Evolutionary conservation across 2,113 vertebrate genomes (phyloP), one percentile per base, ranked within the genome.

Genomic region (Garra rufa): DNA sequence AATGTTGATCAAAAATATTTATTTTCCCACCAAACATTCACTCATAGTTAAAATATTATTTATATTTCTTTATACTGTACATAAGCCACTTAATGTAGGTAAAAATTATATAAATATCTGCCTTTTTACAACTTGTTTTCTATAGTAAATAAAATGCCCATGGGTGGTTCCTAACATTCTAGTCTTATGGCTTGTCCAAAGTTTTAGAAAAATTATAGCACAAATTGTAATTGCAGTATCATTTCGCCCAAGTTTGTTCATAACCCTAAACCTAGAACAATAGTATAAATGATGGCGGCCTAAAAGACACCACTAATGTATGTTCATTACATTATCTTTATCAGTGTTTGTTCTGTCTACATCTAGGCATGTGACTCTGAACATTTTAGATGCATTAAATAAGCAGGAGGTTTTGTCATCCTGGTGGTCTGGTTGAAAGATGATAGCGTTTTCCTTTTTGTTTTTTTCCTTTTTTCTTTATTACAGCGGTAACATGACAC

Each of bases 401-500:
- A 48, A 48, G 38, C 34, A 11, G 44, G 30, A 44, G 30, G 73
- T 19, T 30, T 70, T 71, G 57, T 48, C 1, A 11, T 74, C 30
- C 55, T 63, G 65, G 75, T 82, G 80, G 75, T 65, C 85, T 34
- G 19, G 43, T 48, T 76, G 70, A 75, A 81, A 83, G n/a, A 50
- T 26, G 83, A 86, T 71, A 86, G 61, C 21, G 41, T 44, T 24
- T n/a, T 52, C 21, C 6, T 34, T 38, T n/a, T 21, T 63, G 24
- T 19, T 48, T 63, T 67, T 82, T 76, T 3, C 4, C 50, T n/a
- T 70, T 71, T 55, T 63, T 67, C 43, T 81, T 77, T 52, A 80
- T 76, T 71, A 77, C 17, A 43, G 67, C 80, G 38, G 83, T 69
- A 85, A 86, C 15, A 17, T 44, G 86, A 83, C 85, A 84, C 71